Base-by-base conservation (phyloP, 2,113 vertebrate genomes). In the Jacana jacana region DNA sequence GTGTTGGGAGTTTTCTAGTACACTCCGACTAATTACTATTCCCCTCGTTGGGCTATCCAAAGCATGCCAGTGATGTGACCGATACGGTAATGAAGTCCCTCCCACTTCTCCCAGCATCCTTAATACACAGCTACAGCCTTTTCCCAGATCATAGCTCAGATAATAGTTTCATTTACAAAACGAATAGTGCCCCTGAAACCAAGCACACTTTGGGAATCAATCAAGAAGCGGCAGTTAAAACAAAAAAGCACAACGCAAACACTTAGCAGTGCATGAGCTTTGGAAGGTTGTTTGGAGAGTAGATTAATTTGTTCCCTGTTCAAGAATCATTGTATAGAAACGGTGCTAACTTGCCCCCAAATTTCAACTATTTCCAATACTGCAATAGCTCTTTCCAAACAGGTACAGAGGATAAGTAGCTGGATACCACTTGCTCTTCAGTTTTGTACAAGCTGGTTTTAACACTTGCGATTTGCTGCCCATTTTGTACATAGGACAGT, bases 1-100 rank as follows among this genome's bases (percentile, higher is more conserved):
- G 31, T 94, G 94, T 65, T 88, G 86, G 93, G 94, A 95, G 94
- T 96, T 95, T 39, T 86, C 91, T 80, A 61, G 31, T 61, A 42
- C 73, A 72, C 66, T 63, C 68, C 25, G 2, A 64, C 77, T 96
- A 96, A 89, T 97, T 93, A 96, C 86, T 71, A 57, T 92, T 91
- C 93, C 91, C 85, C 80, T 51, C 42, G 31, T 6, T 66, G 86
- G 78, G 86, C 58, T 91, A 92, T 93, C 83, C 95, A 86, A 94
- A 93, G 84, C 88, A 95, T 75, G 66, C 86, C 85, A 77, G 77
- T 64, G 76, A 95, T 88, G 81, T 39, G 85, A 82, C 64, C 22
- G 27, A 90, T 75, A 86, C 10, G 0, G 75, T 55, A 83, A 83
- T 39, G 76, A 55, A 79, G 85, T 91, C 91, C 81, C 82, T 95